phyloP scores from a whole-genome alignment of 2,888 invertebrate genomes.

The Sipha maydis region DNA sequence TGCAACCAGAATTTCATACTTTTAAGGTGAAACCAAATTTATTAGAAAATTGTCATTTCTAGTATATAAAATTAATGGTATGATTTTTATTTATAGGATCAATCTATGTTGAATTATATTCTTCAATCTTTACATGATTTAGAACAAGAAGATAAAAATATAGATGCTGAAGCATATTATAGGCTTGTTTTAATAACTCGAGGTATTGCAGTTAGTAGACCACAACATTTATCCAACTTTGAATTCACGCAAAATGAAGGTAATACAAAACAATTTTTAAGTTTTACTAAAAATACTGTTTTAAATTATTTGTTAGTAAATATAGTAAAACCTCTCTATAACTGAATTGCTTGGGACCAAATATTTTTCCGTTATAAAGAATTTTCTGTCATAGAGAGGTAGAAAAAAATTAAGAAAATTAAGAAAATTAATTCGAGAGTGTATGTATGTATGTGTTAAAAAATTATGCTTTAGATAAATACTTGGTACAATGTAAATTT shows the following conservation, averaged over 20 bases:
- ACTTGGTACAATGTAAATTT: no score
- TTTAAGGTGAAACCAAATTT: slow-evolving; percentile 76
- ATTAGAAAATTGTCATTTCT: slow-evolving; percentile 4
- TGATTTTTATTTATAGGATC: slow-evolving; percentile 73
- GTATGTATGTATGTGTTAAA: background rate
- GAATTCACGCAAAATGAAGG: slow-evolving; percentile 68
- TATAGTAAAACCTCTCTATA: no score
- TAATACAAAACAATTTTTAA: slow-evolving; percentile 65
- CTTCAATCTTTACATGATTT: slow-evolving; percentile 76
- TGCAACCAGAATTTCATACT: slow-evolving; percentile 82
- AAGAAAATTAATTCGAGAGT: no score
- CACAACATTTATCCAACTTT: slow-evolving; percentile 80
- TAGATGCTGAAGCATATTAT: slow-evolving; percentile 88
- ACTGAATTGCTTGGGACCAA: no score
- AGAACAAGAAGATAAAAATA: slow-evolving; percentile 73
- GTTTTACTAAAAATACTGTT: background rate
- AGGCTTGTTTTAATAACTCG: slow-evolving; percentile 84
- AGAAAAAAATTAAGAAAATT: background rate
- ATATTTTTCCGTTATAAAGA: no score
- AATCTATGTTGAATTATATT: slow-evolving; percentile 84
- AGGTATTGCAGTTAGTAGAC: slow-evolving; percentile 85
- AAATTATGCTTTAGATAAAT: background rate
- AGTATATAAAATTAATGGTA: background rate
- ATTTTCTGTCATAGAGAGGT: background rate
- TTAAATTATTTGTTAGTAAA: background rate